These are phyloP conservation scores for Hyaena hyaena DNA, from an alignment of 2,113 vertebrate species.

Conservation along the genomic window DNA sequence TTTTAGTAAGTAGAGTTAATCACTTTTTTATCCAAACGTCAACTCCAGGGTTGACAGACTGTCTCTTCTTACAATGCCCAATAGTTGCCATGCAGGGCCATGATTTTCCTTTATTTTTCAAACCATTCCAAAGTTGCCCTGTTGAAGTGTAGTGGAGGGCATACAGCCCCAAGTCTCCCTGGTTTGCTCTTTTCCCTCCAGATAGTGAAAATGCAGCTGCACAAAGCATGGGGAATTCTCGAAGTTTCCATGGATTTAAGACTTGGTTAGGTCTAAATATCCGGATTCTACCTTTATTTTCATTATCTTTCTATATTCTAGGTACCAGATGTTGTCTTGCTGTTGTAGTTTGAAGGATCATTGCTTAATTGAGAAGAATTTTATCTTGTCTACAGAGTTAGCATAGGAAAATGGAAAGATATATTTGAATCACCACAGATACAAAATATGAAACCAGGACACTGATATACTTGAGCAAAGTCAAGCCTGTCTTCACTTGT, in stretches of 20 bases:
- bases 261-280: neutral
- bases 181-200: neutral
- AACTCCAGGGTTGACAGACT: neutral
- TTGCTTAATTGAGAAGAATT: neutral
- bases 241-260: neutral
- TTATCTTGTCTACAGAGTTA: neutral
- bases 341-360: neutral
- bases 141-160: neutral
- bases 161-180: neutral
- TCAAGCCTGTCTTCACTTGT: neutral
- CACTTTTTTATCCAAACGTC: neutral
- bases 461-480: neutral
- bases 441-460: neutral
- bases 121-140: neutral
- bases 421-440: neutral
- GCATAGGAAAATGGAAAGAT: neutral
- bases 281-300: neutral
- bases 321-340: neutral
- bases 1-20: neutral
- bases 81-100: neutral
- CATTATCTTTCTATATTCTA: neutral
- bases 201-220: neutral
- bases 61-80: neutral
- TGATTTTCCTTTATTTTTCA: neutral
- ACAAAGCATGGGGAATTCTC: neutral